phyloP scores from a whole-genome alignment of 2,888 invertebrate species.

The Drosophila setosimentum region DNA sequence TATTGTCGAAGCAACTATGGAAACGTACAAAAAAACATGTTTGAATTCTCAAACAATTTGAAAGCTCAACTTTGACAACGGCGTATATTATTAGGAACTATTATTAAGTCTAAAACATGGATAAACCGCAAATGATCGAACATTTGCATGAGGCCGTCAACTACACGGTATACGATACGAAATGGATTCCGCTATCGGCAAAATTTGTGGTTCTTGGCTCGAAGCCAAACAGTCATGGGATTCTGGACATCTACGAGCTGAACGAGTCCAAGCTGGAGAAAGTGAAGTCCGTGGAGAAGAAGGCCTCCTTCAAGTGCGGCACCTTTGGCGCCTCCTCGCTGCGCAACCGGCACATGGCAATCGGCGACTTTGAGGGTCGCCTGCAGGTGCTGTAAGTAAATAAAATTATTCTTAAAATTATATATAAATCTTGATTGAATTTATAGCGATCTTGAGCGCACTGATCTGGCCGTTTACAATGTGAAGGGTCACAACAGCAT shows the following conservation, averaged over 20 bases:
- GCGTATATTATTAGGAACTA: not conserved
- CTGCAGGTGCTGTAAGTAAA: slow-evolving; percentile 91
- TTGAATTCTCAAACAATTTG: slow-evolving; percentile 15
- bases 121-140: slow-evolving; percentile 95
- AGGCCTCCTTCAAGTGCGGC: slow-evolving; percentile 95
- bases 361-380: slow-evolving; percentile 95
- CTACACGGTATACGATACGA: slow-evolving; percentile 95
- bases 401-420: not conserved
- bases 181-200: slow-evolving; percentile 98
- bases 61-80: slow-evolving; percentile 13
- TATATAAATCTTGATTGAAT: not conserved
- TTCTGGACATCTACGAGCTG: slow-evolving; percentile 92
- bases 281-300: slow-evolving; percentile 91
- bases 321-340: slow-evolving; percentile 96
- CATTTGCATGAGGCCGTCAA: slow-evolving; percentile 93
- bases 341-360: slow-evolving; percentile 92
- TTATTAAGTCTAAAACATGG: slow-evolving; percentile 84
- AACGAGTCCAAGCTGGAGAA: slow-evolving; percentile 90
- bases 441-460: slow-evolving; percentile 92
- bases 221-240: slow-evolving; percentile 93
- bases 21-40: slow-evolving; percentile 29
- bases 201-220: slow-evolving; percentile 96
- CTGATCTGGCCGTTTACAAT: slow-evolving; percentile 90
- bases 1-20: slow-evolving; percentile 31
- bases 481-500: slow-evolving; percentile 92